phyloP scores from a whole-genome alignment of 1,140 invertebrate genomes.

The Heliothis virescens region DNA sequence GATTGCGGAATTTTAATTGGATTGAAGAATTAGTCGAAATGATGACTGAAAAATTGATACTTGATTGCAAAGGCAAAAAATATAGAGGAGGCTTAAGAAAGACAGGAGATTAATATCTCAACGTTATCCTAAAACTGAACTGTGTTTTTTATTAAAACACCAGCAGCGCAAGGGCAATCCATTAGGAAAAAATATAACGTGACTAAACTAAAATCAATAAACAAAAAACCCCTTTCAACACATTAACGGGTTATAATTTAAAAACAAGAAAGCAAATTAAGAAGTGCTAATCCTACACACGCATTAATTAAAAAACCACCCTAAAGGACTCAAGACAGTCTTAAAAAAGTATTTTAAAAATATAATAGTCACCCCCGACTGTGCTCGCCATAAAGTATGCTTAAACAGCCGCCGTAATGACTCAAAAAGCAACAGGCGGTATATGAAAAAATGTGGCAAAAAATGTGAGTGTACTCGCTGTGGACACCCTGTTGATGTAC shows the following conservation, averaged over 20 bases:
- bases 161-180: too few relatives aligned
- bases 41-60: too few relatives aligned
- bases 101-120: too few relatives aligned
- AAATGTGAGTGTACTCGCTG: constrained; percentile 27
- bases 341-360: constrained; percentile 56
- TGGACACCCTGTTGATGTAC: neutral
- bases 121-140: too few relatives aligned
- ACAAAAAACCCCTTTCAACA: constrained; percentile 47
- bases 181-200: neutral
- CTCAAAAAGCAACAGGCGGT: constrained; percentile 49
- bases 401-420: constrained; percentile 48
- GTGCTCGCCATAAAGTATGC: constrained; percentile 52
- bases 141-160: too few relatives aligned
- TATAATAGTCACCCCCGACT: constrained; percentile 57
- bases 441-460: constrained; percentile 47
- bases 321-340: constrained; percentile 4
- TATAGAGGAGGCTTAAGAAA: too few relatives aligned
- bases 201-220: constrained; percentile 4
- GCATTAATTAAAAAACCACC: constrained; percentile 56
- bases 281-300: constrained; percentile 62
- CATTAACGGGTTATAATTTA: constrained; percentile 55
- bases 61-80: too few relatives aligned
- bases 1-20: too few relatives aligned
- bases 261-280: constrained; percentile 59
- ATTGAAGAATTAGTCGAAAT: too few relatives aligned